Evolutionary conservation across 64 coral and sea anemone genomes (phyloP).

Genomic region (Porites australiensis): DNA sequence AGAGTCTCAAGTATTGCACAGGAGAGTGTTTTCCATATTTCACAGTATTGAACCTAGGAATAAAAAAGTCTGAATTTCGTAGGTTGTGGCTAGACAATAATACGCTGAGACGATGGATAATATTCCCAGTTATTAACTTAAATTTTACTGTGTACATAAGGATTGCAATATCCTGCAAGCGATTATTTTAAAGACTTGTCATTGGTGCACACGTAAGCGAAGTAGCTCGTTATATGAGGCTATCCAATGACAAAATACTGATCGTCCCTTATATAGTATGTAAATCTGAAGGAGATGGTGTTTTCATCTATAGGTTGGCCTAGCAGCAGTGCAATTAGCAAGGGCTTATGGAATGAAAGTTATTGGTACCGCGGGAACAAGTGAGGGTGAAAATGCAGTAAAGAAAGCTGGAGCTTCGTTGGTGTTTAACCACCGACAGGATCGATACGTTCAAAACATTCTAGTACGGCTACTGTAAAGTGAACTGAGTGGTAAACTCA

Average conservation of each 20-base stretch:
- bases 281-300: neutral
- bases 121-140: too few species aligned
- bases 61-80: too few species aligned
- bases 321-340: conserved; percentile 90
- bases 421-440: conserved; percentile 84
- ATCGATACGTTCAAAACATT: conserved; percentile 76
- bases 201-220: too few species aligned
- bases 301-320: conserved; percentile 76
- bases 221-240: too few species aligned
- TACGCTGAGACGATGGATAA: too few species aligned
- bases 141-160: too few species aligned
- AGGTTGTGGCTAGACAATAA: too few species aligned
- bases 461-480: neutral
- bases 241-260: neutral
- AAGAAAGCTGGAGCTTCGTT: conserved; percentile 84
- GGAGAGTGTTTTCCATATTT: too few species aligned
- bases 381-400: conserved; percentile 80
- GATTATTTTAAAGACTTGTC: too few species aligned
- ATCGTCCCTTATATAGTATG: neutral
- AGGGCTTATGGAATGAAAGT: conserved; percentile 84
- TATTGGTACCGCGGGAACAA: conserved; percentile 89
- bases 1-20: too few species aligned
- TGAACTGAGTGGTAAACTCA: neutral
- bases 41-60: too few species aligned
- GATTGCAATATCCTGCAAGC: too few species aligned